Percentiles rank a stretch among this genome's conserved stretches.
These are phyloP conservation scores for Ceratina australensis DNA, from an alignment of 1,140 invertebrate genomes.

Conservation along the genomic window DNA sequence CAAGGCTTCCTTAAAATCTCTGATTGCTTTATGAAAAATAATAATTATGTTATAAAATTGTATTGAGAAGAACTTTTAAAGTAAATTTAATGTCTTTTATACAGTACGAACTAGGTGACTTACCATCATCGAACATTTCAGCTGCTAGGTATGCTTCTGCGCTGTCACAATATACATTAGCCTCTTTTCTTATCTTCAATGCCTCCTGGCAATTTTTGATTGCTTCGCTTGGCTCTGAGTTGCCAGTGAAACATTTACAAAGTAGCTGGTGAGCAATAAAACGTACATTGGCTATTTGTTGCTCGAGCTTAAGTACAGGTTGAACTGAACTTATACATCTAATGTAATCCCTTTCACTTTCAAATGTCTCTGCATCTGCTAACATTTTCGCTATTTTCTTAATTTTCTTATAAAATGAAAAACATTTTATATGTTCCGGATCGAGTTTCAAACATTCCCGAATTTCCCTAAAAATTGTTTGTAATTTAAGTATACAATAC, in stretches of 20 bases:
- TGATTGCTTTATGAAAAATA: slow-evolving; percentile 85
- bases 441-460: slow-evolving; percentile 98
- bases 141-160: slow-evolving; percentile 94
- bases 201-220: slow-evolving; percentile 90
- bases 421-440: slow-evolving; percentile 98
- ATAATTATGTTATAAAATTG: background rate
- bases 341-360: slow-evolving; percentile 85
- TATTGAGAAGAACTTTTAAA: background rate
- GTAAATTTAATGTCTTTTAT: background rate
- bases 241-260: slow-evolving; percentile 85
- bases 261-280: slow-evolving; percentile 87
- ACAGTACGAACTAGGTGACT: slow-evolving; percentile 51
- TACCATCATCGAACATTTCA: slow-evolving; percentile 96
- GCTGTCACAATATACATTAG: slow-evolving; percentile 91
- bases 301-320: slow-evolving; percentile 85
- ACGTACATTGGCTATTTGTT: slow-evolving; percentile 85
- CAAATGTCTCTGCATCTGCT: slow-evolving; percentile 85
- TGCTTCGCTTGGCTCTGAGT: slow-evolving; percentile 80
- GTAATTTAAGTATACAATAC: background rate
- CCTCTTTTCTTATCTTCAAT: slow-evolving; percentile 87
- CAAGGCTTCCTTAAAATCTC: slow-evolving; percentile 91
- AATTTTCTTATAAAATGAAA: slow-evolving; percentile 97
- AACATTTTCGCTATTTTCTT: slow-evolving; percentile 97
- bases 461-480: slow-evolving; percentile 85
- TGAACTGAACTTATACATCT: slow-evolving; percentile 88